Conservation (phyloP, 1,140 invertebrate genomes). For the Drosophila serrata region DNA sequence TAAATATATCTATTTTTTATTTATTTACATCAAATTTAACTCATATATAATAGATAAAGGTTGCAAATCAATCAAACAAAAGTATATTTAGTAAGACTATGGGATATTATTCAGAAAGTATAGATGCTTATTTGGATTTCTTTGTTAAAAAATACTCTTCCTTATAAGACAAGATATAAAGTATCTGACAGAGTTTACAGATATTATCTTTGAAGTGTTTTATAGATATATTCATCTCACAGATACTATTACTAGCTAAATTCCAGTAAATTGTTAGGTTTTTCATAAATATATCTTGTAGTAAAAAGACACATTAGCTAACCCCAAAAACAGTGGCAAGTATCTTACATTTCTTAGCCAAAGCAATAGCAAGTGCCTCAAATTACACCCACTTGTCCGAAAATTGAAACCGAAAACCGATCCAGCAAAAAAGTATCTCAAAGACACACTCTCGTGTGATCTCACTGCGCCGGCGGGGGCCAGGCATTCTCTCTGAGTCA, state of each 20-base stretch:
- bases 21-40: not conserved
- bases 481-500: slow-evolving; percentile 10
- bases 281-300: not conserved
- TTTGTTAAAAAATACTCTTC: not conserved
- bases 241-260: not conserved
- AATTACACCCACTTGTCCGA: slow-evolving; percentile 21
- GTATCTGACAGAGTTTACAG: not conserved
- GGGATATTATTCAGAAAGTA: not conserved
- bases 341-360: not conserved
- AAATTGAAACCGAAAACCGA: slow-evolving; percentile 1
- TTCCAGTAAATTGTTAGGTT: too few relatives aligned
- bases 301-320: not conserved
- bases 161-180: not conserved
- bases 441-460: slow-evolving; percentile 4
- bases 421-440: slow-evolving; percentile 3
- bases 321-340: slow-evolving; percentile 3
- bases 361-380: slow-evolving; percentile 1
- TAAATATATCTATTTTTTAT: not conserved
- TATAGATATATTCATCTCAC: not conserved
- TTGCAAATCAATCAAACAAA: not conserved
- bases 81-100: not conserved
- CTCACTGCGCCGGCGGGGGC: slow-evolving; percentile 25
- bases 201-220: not conserved
- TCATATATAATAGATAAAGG: not conserved
- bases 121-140: not conserved